These are phyloP conservation scores for Poliocrania exsul DNA, from an alignment of 2,797 vertebrate species.

Conservation along the genomic window DNA sequence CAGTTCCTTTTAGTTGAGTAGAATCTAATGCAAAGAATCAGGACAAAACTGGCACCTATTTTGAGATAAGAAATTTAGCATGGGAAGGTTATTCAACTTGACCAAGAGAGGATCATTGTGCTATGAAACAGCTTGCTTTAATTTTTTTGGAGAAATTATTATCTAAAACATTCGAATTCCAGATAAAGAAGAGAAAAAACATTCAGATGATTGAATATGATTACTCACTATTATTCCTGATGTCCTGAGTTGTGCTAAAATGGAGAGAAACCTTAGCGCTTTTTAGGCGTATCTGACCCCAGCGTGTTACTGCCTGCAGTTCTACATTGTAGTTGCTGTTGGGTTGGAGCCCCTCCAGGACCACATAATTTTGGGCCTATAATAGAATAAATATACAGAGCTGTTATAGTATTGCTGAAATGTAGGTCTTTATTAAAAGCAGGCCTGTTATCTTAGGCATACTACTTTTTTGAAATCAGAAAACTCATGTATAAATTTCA, in stretches of 20 bases:
- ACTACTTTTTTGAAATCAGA: neutral
- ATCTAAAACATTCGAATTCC: neutral
- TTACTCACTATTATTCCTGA: constrained; percentile 79
- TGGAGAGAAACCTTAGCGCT: constrained; percentile 88
- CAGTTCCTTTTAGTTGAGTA: neutral
- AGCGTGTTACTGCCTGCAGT: constrained; percentile 90
- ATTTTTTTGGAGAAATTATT: neutral
- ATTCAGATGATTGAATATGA: neutral
- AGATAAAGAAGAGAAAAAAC: neutral
- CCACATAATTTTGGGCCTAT: constrained; percentile 86
- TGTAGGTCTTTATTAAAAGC: constrained; percentile 12
- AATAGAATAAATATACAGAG: neutral
- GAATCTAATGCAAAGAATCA: neutral
- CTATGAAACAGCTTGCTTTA: neutral
- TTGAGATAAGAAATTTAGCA: neutral
- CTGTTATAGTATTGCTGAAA: constrained; percentile 8
- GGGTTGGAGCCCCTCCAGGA: constrained; percentile 86
- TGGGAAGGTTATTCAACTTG: neutral
- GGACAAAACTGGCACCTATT: neutral
- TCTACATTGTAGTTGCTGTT: constrained; percentile 89
- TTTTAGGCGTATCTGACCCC: constrained; percentile 93
- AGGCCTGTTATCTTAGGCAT: constrained; percentile 18
- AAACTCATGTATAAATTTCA: neutral
- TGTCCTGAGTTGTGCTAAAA: constrained; percentile 79
- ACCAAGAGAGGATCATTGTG: neutral